phyloP scores from a whole-genome alignment of 2,113 vertebrate species.

The Cynopterus brachyotis region DNA sequence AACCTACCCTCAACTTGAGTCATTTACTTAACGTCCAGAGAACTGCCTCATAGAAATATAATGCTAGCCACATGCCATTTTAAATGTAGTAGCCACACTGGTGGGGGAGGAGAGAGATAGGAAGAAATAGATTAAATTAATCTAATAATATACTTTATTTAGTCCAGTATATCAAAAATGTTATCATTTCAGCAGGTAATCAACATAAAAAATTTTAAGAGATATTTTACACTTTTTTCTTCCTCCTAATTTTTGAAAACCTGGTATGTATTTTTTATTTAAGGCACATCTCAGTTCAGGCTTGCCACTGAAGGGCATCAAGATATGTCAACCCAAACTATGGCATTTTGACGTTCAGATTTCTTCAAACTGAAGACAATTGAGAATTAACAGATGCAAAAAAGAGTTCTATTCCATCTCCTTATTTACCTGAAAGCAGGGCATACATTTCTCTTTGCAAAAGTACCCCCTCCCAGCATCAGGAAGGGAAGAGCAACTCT shows the following conservation, averaged over 20 bases:
- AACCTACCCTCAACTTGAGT: neutral
- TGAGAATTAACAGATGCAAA: neutral
- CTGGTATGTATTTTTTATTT: neutral
- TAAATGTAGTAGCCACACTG: neutral
- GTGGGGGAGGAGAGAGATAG: neutral
- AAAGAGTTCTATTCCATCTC: neutral
- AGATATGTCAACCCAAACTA: neutral
- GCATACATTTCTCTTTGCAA: neutral
- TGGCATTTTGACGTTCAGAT: neutral
- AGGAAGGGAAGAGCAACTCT: neutral
- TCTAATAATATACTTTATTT: neutral
- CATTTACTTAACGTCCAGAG: slow-evolving; percentile 6
- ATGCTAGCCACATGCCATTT: neutral
- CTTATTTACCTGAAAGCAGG: neutral
- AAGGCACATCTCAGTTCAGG: neutral
- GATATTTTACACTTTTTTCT: neutral
- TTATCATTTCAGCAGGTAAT: neutral
- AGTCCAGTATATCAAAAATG: neutral
- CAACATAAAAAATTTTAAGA: neutral
- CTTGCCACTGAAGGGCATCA: neutral
- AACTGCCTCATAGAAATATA: neutral
- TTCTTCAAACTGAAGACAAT: neutral
- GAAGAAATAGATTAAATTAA: neutral
- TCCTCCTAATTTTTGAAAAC: neutral
- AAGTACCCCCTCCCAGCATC: neutral